phyloP scores from a whole-genome alignment of 2,113 vertebrate genomes.

The Protobothrops flavoviridis region DNA sequence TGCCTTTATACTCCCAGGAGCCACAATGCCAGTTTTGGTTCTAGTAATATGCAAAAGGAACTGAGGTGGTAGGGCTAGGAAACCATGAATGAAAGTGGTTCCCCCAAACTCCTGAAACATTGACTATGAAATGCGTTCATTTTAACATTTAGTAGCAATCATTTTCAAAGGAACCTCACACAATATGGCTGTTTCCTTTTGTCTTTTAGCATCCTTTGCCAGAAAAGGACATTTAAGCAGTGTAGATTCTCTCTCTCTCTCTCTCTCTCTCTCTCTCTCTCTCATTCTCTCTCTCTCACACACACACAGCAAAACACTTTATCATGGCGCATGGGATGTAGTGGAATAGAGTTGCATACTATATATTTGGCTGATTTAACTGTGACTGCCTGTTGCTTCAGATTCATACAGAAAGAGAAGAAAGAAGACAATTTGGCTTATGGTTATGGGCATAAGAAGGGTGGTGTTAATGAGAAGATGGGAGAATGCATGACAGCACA shows the following conservation, averaged over 20 bases:
- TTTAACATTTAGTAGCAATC: neutral
- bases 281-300: too few species aligned
- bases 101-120: slow-evolving; percentile 6
- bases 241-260: neutral
- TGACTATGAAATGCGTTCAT: neutral
- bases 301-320: too few species aligned
- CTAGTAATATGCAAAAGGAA: neutral
- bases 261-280: neutral
- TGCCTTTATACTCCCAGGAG: neutral
- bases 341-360: slow-evolving; percentile 37
- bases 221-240: neutral
- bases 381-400: neutral
- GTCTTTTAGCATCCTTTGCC: neutral
- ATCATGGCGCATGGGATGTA: neutral
- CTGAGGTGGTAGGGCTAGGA: neutral
- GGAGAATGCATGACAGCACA: neutral
- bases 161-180: slow-evolving; percentile 24
- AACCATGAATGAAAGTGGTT: neutral
- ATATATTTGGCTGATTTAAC: neutral
- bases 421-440: neutral
- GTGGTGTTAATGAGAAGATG: neutral
- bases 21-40: neutral
- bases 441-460: neutral
- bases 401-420: neutral
- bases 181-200: neutral